Base-by-base conservation (phyloP, 1,140 invertebrate genomes). In the Acromyrmex charruanus region DNA sequence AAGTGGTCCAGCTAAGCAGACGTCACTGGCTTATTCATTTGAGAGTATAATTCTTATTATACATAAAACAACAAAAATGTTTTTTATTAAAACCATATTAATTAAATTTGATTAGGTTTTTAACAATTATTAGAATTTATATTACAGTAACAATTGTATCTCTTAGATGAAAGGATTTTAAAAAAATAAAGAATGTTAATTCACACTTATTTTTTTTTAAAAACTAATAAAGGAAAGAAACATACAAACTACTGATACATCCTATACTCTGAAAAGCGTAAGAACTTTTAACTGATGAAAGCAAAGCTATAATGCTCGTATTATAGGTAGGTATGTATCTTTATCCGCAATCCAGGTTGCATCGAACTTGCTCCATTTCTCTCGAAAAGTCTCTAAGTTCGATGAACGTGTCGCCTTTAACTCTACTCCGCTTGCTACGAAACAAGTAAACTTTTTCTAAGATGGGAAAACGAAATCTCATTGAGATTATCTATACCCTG, bases 311-410 rank as follows among this genome's bases (percentile, higher is more conserved):
- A 75, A 28, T n/a, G 28, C 31, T 75, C 69, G 80, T 84, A 79
- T 65, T 85, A 77, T 59, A 61, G 51, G 16, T 79, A 44, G 61
- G 21, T 68, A 71, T 77, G 74, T 77, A 79, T 79, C 61, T 79
- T 79, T 79, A 85, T 85, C 82, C 82, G 21, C 74, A 74, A 85
- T 85, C 82, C 58, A 21, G 51, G 61, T 4, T 66, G 74, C 74
- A 85, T 79, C 61, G 82, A 79, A 85, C 75, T 85, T 85, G 71
- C 61, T 66, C 74, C 82, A 85, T 85, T 85, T 77, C 82, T 85
- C 82, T 85, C 31, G 16, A 79, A 77, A 77, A 85, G 82, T 85
- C 74, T 21, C 74, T 68, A 85, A 85, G 82, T 85, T 85, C 82
- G 82, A 85, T 65, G 82, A 85, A 85, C 82, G 82, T 85, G 72